Conservation (phyloP, 1,140 invertebrate species). For the Temnothorax curvispinosus region DNA sequence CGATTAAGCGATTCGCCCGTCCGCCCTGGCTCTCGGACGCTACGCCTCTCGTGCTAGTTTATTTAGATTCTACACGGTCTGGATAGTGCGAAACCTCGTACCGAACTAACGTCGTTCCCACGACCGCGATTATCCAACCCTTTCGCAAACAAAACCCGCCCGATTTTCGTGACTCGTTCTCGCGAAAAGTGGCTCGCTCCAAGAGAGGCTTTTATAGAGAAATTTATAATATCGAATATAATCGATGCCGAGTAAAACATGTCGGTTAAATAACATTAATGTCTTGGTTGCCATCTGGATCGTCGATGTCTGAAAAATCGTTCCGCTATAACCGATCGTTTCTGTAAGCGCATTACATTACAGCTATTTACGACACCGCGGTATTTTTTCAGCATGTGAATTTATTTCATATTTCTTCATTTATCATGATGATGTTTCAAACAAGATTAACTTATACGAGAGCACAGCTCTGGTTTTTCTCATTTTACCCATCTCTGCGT, state of each 20-base stretch:
- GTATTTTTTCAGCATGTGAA: not conserved
- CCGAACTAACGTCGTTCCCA: slow-evolving; percentile 48
- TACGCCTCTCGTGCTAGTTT: slow-evolving; percentile 31
- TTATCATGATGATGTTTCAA: slow-evolving; percentile 15
- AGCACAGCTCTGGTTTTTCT: not conserved
- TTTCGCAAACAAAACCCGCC: slow-evolving; percentile 26
- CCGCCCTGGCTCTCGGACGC: not conserved
- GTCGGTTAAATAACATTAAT: not conserved
- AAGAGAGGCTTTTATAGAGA: not conserved
- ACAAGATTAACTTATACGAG: slow-evolving; percentile 36
- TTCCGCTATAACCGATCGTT: not conserved
- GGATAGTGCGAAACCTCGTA: slow-evolving; percentile 31
- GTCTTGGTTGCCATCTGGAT: not conserved
- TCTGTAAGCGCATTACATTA: not conserved
- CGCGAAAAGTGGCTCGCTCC: not conserved
- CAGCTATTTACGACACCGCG: not conserved
- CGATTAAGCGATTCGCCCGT: slow-evolving; percentile 52
- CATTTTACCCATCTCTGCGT: not conserved
- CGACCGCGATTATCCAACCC: slow-evolving; percentile 25
- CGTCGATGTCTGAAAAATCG: not conserved
- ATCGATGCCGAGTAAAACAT: not conserved
- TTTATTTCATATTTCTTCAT: slow-evolving; percentile 25
- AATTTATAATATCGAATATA: slow-evolving; percentile 27
- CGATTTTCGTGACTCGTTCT: slow-evolving; percentile 18
- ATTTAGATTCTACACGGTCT: slow-evolving; percentile 51